Base-by-base conservation (phyloP, 2,797 vertebrate genomes). In the Orestias chungarensis region DNA sequence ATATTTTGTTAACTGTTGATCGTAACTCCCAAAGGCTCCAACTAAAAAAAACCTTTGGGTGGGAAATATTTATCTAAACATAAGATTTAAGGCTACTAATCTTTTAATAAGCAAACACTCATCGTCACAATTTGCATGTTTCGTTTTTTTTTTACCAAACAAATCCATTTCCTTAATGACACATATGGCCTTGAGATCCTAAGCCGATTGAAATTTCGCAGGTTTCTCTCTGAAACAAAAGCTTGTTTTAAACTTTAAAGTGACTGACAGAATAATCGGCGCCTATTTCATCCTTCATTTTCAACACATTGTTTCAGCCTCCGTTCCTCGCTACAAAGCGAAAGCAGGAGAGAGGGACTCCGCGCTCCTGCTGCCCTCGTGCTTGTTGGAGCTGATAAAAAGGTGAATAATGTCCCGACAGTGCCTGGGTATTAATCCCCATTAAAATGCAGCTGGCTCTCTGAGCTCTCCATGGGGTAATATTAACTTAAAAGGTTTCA, bases 401-500 rank as follows among this genome's bases (percentile, higher is more conserved):
- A 93, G 87, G 92, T 92, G 90, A 93, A 90, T 90, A 92, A 90
- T 91, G 86, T 87, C 87, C 86, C 64, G 74, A 79, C 85, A 81
- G 84, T 87, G 88, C 46, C 71, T 44, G 70, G 73, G 84, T 90
- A 93, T 88, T 91, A 93, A 93, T 92, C 86, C 89, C 80, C 87
- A 93, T 93, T 93, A 92, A 93, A 91, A 93, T 91, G 90, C 91
- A 89, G 89, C 89, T 84, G 87, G 85, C 80, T 89, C 83, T 80
- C 78, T 29, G 76, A 91, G 87, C 85, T 88, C 86, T 93, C 91
- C 78, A 81, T 64, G 23, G 89, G 86, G 86, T 85, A 88, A 92
- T 90, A 93, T 92, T 92, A 94, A 93, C 91, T 93, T 92, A 86
- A 91, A n/a, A 93, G 86, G 87, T 88, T 91, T 91, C 89, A 89